These are phyloP conservation scores for Lasiurus cinereus DNA, from an alignment of 2,113 vertebrate species.

Conservation along the genomic window DNA sequence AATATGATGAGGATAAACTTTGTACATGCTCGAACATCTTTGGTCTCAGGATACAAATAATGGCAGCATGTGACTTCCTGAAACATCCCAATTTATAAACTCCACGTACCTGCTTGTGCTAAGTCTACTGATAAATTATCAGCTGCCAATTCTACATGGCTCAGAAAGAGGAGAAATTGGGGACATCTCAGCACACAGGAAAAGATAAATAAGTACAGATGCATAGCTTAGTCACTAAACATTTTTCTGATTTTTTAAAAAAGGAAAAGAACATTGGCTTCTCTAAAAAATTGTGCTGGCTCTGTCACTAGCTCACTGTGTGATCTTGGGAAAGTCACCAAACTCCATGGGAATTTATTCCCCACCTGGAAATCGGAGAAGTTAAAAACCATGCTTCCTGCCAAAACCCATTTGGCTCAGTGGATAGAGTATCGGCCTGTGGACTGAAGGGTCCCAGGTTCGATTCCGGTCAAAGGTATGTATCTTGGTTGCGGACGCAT, in stretches of 20 bases:
- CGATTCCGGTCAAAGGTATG: too few species aligned
- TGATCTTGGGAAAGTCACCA: neutral
- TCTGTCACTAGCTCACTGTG: neutral
- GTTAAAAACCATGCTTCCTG: neutral
- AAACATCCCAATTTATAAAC: neutral
- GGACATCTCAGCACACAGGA: neutral
- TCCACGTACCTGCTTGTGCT: neutral
- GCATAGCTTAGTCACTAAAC: neutral
- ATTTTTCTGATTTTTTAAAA: slow-evolving; percentile 35
- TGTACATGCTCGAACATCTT: neutral
- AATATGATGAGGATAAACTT: neutral
- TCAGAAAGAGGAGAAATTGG: neutral
- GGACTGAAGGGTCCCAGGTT: too few species aligned
- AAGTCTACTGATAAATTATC: neutral
- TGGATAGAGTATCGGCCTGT: too few species aligned
- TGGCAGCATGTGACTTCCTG: neutral
- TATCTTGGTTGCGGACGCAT: too few species aligned
- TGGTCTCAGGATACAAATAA: neutral
- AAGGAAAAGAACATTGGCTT: neutral
- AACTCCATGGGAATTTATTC: neutral
- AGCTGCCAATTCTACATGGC: neutral
- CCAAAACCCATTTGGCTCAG: too few species aligned
- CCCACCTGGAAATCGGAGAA: neutral
- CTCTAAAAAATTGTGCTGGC: neutral
- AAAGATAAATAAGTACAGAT: neutral